phyloP scores from a whole-genome alignment of 30 jellyfish, hydroid and myxozoan species.

The Haliclystus octoradiatus region DNA sequence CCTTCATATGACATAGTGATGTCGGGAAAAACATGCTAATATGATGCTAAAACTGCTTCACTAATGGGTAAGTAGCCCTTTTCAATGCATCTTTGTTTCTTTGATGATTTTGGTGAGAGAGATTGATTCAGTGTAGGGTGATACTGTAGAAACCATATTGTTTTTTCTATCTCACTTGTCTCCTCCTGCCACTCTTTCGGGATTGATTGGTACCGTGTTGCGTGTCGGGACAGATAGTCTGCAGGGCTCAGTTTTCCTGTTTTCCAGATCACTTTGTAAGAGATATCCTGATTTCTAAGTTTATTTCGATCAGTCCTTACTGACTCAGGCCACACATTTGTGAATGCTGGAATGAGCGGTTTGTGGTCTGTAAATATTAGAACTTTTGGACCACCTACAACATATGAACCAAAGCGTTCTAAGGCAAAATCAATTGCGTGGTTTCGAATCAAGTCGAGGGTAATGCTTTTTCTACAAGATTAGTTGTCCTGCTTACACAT shows the following conservation, averaged over 20 bases:
- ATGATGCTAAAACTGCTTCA: neutral
- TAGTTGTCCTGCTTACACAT: neutral
- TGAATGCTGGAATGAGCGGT: neutral
- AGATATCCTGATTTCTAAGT: neutral
- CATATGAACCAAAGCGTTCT: neutral
- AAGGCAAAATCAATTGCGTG: neutral
- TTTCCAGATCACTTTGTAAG: neutral
- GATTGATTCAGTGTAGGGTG: constrained; percentile 42
- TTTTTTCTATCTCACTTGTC: constrained; percentile 30
- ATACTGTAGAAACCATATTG: constrained; percentile 28
- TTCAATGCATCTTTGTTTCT: neutral
- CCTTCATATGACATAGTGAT: constrained; percentile 40
- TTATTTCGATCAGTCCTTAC: neutral
- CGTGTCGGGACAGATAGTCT: neutral
- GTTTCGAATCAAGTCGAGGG: neutral
- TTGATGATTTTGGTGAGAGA: constrained; percentile 15
- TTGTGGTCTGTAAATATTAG: neutral
- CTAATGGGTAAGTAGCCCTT: neutral
- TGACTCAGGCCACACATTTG: neutral
- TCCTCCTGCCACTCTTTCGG: constrained; percentile 9
- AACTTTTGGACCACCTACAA: neutral
- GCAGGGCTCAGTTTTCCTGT: neutral
- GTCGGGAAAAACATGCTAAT: neutral
- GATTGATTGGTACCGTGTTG: neutral
- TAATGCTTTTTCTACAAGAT: neutral